Percentiles rank a stretch among this genome's conserved stretches.
Conservation (phyloP, 2,888 invertebrate genomes). For the Piscicola geometra region DNA sequence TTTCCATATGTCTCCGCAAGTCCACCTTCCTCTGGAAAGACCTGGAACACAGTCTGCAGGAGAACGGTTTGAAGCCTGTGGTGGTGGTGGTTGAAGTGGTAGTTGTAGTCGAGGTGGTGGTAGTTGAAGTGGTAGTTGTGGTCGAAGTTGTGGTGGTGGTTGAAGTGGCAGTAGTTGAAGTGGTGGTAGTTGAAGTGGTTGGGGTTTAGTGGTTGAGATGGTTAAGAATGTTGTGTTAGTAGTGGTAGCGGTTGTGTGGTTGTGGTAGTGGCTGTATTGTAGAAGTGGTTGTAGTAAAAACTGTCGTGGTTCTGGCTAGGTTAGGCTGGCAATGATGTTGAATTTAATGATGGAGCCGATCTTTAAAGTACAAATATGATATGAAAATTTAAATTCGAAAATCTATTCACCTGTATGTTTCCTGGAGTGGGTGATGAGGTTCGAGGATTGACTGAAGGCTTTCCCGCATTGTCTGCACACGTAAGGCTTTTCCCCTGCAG, state of each 20-base stretch:
- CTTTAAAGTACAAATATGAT: too few relatives aligned
- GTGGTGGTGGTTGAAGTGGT: neutral
- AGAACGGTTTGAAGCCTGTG: constrained; percentile 96
- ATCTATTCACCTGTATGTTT: constrained; percentile 79
- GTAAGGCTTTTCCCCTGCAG: constrained; percentile 90
- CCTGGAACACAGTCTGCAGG: constrained; percentile 87
- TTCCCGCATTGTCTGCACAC: constrained; percentile 96
- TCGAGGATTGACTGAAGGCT: constrained; percentile 94
- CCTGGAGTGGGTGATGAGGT: constrained; percentile 88
- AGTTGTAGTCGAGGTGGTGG: neutral
- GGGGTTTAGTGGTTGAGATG: neutral
- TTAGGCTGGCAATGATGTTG: neutral
- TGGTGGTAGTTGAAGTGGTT: too few relatives aligned
- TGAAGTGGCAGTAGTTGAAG: too few relatives aligned
- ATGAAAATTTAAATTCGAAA: constrained; percentile 95
- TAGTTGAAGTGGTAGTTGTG: neutral
- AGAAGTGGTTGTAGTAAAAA: too few relatives aligned
- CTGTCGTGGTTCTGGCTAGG: neutral
- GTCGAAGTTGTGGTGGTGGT: neutral
- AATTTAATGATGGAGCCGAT: neutral
- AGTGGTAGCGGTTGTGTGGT: neutral
- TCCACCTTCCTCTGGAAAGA: constrained; percentile 77
- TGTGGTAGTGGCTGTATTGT: too few relatives aligned
- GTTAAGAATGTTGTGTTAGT: neutral
- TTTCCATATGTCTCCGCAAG: constrained; percentile 84